phyloP scores from a whole-genome alignment of 2,797 vertebrate species.

The Paratrypauchen microcephalus region DNA sequence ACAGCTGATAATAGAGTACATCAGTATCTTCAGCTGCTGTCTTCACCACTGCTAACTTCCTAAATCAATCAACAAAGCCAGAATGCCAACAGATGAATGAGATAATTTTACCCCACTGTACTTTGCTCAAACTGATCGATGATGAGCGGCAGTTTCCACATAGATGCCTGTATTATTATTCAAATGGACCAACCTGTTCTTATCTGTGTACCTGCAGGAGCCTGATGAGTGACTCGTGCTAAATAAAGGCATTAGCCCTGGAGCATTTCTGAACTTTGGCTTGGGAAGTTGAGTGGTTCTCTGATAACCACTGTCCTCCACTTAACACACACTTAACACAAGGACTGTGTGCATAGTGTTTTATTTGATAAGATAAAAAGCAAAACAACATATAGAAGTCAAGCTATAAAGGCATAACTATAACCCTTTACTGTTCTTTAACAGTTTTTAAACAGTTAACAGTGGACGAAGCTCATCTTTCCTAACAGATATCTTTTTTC shows the following conservation, averaged over 20 bases:
- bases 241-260: conserved; percentile 28
- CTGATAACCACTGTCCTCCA: conserved; percentile 50
- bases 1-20: neutral
- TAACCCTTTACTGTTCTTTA: too few species aligned
- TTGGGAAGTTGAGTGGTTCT: conserved; percentile 20
- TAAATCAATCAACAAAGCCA: conserved; percentile 40
- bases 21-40: conserved; percentile 33
- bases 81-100: conserved; percentile 24
- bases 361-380: neutral
- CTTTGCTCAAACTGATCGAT: conserved; percentile 1
- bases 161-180: conserved; percentile 1
- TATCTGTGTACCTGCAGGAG: conserved; percentile 36
- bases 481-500: too few species aligned
- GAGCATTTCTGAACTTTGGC: conserved; percentile 46
- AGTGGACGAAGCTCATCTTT: too few species aligned
- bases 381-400: neutral
- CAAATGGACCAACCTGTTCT: conserved; percentile 7
- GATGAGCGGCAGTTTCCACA: conserved; percentile 14
- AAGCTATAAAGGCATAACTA: neutral
- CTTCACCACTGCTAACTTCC: conserved; percentile 27
- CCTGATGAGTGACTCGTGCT: conserved; percentile 28
- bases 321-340: conserved; percentile 36
- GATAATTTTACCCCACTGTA: conserved; percentile 48
- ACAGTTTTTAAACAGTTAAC: too few species aligned
- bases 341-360: conserved; percentile 2